A percentile compares a stretch with the other conserved stretches of the same genome.
These are phyloP conservation scores for Globia sparganii DNA, from an alignment of 2,888 invertebrate genomes.

Conservation along the genomic window DNA sequence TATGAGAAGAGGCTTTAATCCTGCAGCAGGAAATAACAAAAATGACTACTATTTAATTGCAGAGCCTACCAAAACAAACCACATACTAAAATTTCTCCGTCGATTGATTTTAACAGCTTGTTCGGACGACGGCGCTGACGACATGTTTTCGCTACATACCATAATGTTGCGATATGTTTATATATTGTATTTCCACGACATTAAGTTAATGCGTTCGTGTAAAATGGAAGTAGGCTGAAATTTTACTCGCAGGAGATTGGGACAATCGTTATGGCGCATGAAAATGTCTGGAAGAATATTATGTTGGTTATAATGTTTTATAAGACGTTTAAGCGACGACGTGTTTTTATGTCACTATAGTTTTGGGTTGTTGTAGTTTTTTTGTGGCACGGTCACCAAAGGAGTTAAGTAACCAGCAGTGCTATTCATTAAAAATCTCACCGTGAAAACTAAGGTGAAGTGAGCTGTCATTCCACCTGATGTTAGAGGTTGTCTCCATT, in stretches of 20 bases:
- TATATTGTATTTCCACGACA: slow-evolving; percentile 61
- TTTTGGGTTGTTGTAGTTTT: slow-evolving; percentile 13
- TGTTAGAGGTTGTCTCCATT: too few relatives aligned
- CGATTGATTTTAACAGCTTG: slow-evolving; percentile 58
- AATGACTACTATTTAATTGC: background rate
- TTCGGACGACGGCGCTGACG: slow-evolving; percentile 15
- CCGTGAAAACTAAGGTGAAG: too few relatives aligned
- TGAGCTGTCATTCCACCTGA: too few relatives aligned
- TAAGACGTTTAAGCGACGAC: slow-evolving; percentile 14
- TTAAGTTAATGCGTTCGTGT: slow-evolving; percentile 61
- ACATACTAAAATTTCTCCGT: slow-evolving; percentile 43
- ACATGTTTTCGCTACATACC: slow-evolving; percentile 27
- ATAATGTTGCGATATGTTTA: slow-evolving; percentile 44
- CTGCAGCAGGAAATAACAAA: background rate
- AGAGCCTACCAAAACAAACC: background rate
- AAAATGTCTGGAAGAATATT: slow-evolving; percentile 48
- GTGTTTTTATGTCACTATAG: slow-evolving; percentile 33
- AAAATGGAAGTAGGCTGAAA: slow-evolving; percentile 51
- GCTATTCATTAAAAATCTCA: too few relatives aligned
- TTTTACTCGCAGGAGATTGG: slow-evolving; percentile 40
- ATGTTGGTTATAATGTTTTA: slow-evolving; percentile 40
- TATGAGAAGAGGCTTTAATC: background rate
- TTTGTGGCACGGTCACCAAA: too few relatives aligned
- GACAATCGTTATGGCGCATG: slow-evolving; percentile 45
- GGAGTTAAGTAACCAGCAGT: too few relatives aligned